Evolutionary conservation across 1,140 invertebrate species (phyloP).

Genomic region (Zaprionus ghesquierei): DNA sequence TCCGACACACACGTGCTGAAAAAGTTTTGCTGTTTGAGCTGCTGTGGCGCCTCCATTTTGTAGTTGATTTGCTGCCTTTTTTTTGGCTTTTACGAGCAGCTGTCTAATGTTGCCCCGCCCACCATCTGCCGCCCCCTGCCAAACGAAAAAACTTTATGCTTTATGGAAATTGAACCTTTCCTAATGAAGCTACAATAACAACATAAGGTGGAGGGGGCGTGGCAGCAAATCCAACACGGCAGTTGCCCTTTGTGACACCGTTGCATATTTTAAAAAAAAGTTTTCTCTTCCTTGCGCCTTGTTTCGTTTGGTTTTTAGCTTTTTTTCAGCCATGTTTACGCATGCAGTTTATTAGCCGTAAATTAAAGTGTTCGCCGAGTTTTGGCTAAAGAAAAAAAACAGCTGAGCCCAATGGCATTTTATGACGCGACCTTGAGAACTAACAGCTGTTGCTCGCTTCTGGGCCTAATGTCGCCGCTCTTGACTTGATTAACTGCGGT

Average conservation of each 20-base stretch:
- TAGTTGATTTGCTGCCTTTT: constrained; percentile 65
- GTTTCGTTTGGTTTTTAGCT: constrained; percentile 18
- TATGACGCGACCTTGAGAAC: constrained; percentile 42
- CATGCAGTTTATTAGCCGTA: constrained; percentile 72
- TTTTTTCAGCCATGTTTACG: constrained; percentile 52
- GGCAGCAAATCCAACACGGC: not conserved
- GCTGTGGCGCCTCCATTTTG: constrained; percentile 29
- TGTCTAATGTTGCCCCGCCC: constrained; percentile 45
- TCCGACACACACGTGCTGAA: constrained; percentile 45
- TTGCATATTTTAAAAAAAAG: constrained; percentile 80
- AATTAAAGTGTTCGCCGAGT: constrained; percentile 49
- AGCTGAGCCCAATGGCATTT: constrained; percentile 66
- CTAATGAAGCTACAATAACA: constrained; percentile 63
- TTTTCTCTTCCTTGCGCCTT: constrained; percentile 19
- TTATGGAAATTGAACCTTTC: constrained; percentile 77
- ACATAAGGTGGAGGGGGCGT: not conserved
- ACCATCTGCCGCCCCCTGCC: not conserved
- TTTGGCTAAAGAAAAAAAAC: constrained; percentile 26
- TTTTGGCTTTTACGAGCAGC: constrained; percentile 57
- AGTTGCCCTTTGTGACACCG: constrained; percentile 26
- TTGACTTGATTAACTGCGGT: not conserved
- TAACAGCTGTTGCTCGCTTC: not conserved
- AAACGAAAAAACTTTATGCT: constrained; percentile 51
- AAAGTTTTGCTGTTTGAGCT: constrained; percentile 50
- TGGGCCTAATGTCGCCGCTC: not conserved